A percentile compares a stretch with the other conserved stretches of the same genome.
These are phyloP conservation scores for Amphipyra berbera DNA, from an alignment of 2,888 invertebrate genomes.

Conservation along the genomic window DNA sequence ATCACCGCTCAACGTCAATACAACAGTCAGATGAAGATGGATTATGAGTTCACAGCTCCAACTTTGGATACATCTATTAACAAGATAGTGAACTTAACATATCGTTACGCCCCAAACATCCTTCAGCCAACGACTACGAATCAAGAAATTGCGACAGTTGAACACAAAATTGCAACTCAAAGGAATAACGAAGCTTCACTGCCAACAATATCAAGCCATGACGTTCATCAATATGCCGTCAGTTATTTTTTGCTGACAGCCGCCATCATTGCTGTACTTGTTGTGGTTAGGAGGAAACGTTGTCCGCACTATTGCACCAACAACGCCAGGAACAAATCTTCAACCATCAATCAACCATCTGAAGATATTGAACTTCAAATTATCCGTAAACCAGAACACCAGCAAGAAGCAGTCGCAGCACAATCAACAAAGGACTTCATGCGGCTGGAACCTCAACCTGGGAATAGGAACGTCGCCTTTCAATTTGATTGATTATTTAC, in stretches of 20 bases:
- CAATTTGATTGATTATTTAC: conserved; percentile 2
- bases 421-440: conserved; percentile 5
- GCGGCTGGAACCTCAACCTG: neutral
- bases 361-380: conserved; percentile 2
- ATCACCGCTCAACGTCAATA: conserved; percentile 30
- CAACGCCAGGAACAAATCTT: neutral
- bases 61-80: conserved; percentile 12
- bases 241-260: conserved; percentile 4
- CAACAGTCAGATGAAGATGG: conserved; percentile 8
- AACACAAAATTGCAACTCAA: neutral
- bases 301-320: neutral
- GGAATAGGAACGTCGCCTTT: conserved; percentile 3
- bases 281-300: conserved; percentile 9
- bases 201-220: conserved; percentile 3
- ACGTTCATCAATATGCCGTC: conserved; percentile 14
- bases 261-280: neutral
- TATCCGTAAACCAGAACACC: neutral
- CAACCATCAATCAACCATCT: neutral
- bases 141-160: neutral
- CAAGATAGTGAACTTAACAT: conserved; percentile 18
- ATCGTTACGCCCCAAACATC: neutral
- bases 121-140: conserved; percentile 1
- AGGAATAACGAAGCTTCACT: neutral
- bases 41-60: neutral
- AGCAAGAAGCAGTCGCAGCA: neutral